Evolutionary conservation across 2,797 vertebrate species (phyloP).

Genomic region (Spinus olivaceus): DNA sequence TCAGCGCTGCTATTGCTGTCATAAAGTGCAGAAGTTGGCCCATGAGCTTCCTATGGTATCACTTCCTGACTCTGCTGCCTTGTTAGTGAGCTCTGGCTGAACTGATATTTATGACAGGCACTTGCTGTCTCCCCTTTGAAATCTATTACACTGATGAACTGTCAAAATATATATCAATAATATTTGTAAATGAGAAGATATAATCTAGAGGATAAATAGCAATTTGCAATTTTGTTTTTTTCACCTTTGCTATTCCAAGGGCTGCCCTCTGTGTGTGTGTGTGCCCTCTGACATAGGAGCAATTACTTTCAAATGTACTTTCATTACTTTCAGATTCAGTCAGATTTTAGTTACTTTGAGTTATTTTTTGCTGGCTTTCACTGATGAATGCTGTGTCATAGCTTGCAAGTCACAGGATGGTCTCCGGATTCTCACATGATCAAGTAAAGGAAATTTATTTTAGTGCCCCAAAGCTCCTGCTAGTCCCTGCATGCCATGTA

Average conservation of each 20-base stretch:
- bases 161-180: neutral
- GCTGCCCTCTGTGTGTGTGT: neutral
- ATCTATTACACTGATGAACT: neutral
- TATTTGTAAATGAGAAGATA: neutral
- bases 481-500: neutral
- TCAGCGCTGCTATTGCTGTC: neutral
- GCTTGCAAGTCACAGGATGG: conserved; percentile 12
- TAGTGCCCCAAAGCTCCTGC: neutral
- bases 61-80: neutral
- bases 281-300: neutral
- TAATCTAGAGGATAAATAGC: neutral
- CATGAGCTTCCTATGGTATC: neutral
- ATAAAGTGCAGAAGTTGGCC: neutral
- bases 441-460: conserved; percentile 17
- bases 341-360: neutral
- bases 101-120: neutral
- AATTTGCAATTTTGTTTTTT: neutral
- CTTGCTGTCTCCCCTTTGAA: neutral
- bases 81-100: neutral
- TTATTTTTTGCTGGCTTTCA: neutral
- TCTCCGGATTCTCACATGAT: conserved; percentile 44
- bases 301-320: neutral
- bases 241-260: neutral
- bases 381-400: neutral
- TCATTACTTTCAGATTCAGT: neutral